Percentiles rank a stretch among this genome's conserved stretches.
These are phyloP conservation scores for Sprattus sprattus DNA, from an alignment of 2,113 vertebrate genomes.

Conservation along the genomic window DNA sequence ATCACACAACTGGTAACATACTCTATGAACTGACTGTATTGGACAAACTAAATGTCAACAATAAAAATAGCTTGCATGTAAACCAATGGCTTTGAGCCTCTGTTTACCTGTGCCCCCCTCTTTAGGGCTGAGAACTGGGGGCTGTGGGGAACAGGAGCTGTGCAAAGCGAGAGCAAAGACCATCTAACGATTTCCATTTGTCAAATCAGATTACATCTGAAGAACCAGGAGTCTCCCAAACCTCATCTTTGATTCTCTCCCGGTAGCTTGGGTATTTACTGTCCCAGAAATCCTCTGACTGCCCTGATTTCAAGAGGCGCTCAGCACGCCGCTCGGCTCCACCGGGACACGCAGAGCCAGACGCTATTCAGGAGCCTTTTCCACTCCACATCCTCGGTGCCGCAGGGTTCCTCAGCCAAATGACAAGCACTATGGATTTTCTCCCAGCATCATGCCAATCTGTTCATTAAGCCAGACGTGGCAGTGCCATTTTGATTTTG, in stretches of 20 bases:
- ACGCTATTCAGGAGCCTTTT: not conserved
- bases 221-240: conserved; percentile 2
- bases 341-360: not conserved
- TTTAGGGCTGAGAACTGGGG: not conserved
- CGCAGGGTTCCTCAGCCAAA: not conserved
- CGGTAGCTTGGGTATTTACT: not conserved
- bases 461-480: conserved; percentile 13
- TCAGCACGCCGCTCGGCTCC: not conserved
- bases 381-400: not conserved
- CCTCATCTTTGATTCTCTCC: conserved; percentile 4
- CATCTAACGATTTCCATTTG: conserved; percentile 16
- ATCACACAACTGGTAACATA: too few relatives aligned
- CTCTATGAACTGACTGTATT: not conserved
- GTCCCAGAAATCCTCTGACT: conserved; percentile 12
- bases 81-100: not conserved
- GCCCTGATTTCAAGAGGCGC: conserved; percentile 15
- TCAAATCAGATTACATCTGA: conserved; percentile 11
- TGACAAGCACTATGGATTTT: not conserved
- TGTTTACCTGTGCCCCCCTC: not conserved
- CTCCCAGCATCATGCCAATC: not conserved
- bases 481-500: conserved; percentile 3
- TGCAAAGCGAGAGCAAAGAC: not conserved
- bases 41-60: not conserved
- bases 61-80: not conserved
- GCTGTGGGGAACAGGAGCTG: not conserved